Conservation (phyloP, 2,888 invertebrate species). For the Electrophaes corylata region DNA sequence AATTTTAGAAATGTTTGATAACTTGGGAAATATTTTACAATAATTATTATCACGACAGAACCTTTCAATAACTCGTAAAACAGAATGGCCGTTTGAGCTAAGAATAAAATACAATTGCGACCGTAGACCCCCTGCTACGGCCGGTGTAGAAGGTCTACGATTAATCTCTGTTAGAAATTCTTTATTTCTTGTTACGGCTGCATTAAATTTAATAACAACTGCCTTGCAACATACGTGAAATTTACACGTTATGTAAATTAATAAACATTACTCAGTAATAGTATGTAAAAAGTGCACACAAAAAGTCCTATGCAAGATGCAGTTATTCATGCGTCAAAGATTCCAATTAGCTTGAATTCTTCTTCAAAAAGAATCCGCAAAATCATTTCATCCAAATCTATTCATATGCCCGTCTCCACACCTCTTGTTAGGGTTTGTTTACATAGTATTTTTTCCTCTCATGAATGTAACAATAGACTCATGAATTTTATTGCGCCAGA, state of each 20-base stretch:
- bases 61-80: conserved; percentile 25
- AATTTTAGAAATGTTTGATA: conserved; percentile 29
- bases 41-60: conserved; percentile 1
- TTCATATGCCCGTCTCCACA: conserved; percentile 25
- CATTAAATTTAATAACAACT: too few relatives aligned
- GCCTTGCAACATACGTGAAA: too few relatives aligned
- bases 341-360: not conserved
- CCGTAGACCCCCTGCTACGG: conserved; percentile 30
- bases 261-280: too few relatives aligned
- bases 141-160: conserved; percentile 30
- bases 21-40: conserved; percentile 26
- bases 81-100: conserved; percentile 14
- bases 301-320: too few relatives aligned
- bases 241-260: too few relatives aligned
- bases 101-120: conserved; percentile 19
- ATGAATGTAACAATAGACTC: conserved; percentile 61
- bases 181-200: not conserved
- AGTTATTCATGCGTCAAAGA: not conserved
- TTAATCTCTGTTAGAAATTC: conserved; percentile 1
- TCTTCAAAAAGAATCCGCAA: not conserved
- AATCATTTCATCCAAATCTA: conserved; percentile 14
- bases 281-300: too few relatives aligned
- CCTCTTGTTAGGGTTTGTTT: conserved; percentile 42
- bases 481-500: conserved; percentile 60
- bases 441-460: conserved; percentile 51